Evolutionary conservation across 2,888 invertebrate species (phyloP), one percentile per base, ranked within the genome.

Genomic region (Micropterix aruncella): DNA sequence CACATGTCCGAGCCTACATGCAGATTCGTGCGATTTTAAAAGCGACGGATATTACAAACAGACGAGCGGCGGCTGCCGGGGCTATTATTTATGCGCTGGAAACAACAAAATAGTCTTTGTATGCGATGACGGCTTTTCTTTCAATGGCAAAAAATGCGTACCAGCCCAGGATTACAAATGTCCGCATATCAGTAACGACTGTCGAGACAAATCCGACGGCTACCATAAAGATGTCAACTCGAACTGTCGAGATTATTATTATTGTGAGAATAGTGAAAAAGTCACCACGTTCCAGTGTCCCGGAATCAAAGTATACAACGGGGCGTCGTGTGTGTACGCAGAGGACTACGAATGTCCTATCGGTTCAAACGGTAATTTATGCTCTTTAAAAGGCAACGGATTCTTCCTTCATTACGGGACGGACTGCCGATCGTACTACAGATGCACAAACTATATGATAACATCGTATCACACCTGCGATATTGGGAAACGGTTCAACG

Each of bases 71-170:
- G 74, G 74, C 2, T 78, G 78, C 53, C 69, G 75, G 40, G 71
- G 74, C 9, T 78, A 76, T 60, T 75, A 70, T 58, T 72, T 68
- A 52, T 79, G 79, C 57, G 62, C 63, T 16, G 61, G 61, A 46
- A 74, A 75, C 2, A 65, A 69, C 51, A 74, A 74, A 54, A 71
- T 73, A n/a, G 68, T 71, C 16, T 76, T 75, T 57, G 65, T 76
- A 37, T 77, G 78, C 51, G 62, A 70, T 1, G 57, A 62, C 18
- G 71, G 71, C 2, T 60, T 61, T 41, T 63, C 64, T 15, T 77
- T 77, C 56, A 71, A 77, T 56, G 75, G 75, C 1, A 19, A 14
- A 5, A n/a, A 27, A 15, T 77, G 77, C 55, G 70, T 68, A n/a
- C 52, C 56, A 2, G 56, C 62, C 4, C 61, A 59, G 3, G 50